Evolutionary conservation across 1,140 invertebrate genomes (phyloP).

Genomic region (Megalonaias nervosa): DNA sequence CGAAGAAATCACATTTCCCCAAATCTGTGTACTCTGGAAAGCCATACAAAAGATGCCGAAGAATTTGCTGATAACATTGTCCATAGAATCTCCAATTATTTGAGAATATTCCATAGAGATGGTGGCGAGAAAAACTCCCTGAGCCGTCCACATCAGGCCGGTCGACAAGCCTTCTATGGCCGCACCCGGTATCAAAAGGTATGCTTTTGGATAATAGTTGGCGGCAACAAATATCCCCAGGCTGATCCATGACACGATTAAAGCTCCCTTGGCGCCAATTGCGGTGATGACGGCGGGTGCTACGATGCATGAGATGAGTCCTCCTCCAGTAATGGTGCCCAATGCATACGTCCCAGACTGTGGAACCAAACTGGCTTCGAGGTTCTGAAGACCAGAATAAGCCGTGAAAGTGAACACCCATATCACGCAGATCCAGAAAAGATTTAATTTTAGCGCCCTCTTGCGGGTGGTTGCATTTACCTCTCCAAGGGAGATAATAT

Average conservation of each 20-base stretch:
- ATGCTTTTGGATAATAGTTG: slow-evolving; percentile 50
- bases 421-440: slow-evolving; percentile 41
- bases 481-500: too few species aligned
- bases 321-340: slow-evolving; percentile 50
- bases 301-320: slow-evolving; percentile 47
- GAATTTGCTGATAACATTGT: slow-evolving; percentile 47
- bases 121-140: slow-evolving; percentile 51
- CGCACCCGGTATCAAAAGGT: slow-evolving; percentile 45
- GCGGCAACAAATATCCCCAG: slow-evolving; percentile 46
- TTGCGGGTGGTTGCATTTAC: slow-evolving; percentile 8
- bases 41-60: slow-evolving; percentile 59
- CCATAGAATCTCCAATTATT: slow-evolving; percentile 35
- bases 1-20: slow-evolving; percentile 57
- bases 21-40: slow-evolving; percentile 56
- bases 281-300: slow-evolving; percentile 46
- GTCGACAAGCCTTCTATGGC: slow-evolving; percentile 48
- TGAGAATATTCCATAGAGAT: slow-evolving; percentile 48
- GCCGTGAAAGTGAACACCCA: slow-evolving; percentile 53
- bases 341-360: slow-evolving; percentile 45
- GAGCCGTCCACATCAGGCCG: slow-evolving; percentile 59
- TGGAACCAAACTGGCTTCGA: slow-evolving; percentile 48
- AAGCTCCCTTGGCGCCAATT: slow-evolving; percentile 46
- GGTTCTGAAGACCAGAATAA: slow-evolving; percentile 50
- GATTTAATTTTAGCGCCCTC: slow-evolving; percentile 28
- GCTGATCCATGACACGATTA: slow-evolving; percentile 47